These are phyloP conservation scores for Manis javanica DNA, from an alignment of 2,797 vertebrate species.

Conservation along the genomic window DNA sequence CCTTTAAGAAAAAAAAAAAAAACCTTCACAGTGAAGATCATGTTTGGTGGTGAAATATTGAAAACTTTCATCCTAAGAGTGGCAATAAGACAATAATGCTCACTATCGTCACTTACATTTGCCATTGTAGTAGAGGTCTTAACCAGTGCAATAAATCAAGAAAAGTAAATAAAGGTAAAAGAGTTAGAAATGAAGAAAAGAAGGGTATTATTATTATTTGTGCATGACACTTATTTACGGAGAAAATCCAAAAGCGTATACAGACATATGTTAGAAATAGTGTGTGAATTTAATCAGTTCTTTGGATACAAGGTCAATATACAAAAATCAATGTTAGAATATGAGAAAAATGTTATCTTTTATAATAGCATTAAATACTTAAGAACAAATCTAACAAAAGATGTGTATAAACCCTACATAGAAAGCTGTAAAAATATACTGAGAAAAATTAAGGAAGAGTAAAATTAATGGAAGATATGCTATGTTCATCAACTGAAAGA, in stretches of 20 bases:
- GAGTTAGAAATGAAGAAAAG: background rate
- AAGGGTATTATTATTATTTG: conserved; percentile 2
- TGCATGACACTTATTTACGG: background rate
- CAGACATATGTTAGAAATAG: background rate
- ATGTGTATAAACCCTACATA: background rate
- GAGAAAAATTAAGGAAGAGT: background rate
- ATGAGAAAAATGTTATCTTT: background rate
- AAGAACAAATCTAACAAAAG: background rate
- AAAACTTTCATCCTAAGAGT: background rate
- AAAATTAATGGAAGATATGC: background rate
- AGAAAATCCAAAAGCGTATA: background rate
- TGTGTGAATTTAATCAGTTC: background rate
- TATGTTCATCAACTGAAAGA: background rate
- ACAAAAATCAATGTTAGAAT: conserved; percentile 13
- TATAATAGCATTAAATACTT: background rate
- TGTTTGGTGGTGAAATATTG: conserved; percentile 27
- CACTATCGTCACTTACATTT: background rate
- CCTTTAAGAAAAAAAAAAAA: background rate
- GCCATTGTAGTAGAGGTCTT: background rate
- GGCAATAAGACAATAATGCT: background rate
- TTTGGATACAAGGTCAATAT: background rate
- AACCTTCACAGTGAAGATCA: background rate
- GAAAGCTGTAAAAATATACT: background rate
- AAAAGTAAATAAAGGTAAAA: background rate
- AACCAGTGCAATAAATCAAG: background rate